Conservation (phyloP, 2,113 vertebrate genomes). For the Gymnarchus niloticus region DNA sequence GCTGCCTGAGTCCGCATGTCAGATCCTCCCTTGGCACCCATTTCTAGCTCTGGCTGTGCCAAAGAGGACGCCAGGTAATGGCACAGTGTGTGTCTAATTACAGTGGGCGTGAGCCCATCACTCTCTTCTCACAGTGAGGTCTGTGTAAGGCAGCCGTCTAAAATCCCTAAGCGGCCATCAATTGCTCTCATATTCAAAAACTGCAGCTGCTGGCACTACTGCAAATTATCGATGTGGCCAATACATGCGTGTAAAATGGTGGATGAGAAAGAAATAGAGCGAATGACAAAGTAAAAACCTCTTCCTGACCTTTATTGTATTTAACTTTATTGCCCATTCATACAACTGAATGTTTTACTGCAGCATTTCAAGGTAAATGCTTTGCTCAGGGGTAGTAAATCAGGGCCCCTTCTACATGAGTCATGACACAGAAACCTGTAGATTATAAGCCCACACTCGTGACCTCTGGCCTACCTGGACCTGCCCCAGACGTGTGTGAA, state of each 20-base stretch:
- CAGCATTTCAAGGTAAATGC: neutral
- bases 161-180: conserved; percentile 56
- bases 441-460: no score
- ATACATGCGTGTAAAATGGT: neutral
- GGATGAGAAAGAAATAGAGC: neutral
- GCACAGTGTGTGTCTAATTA: conserved; percentile 82
- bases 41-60: conserved; percentile 59
- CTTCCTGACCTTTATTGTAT: neutral
- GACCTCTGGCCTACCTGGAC: no score
- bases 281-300: neutral
- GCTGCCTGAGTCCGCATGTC: conserved; percentile 26
- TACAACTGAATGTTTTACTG: neutral
- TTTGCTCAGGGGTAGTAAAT: no score
- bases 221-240: neutral
- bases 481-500: neutral
- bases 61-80: conserved; percentile 63
- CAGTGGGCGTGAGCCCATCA: conserved; percentile 74
- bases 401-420: no score
- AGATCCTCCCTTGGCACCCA: conserved; percentile 25
- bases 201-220: conserved; percentile 40
- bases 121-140: conserved; percentile 72
- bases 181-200: conserved; percentile 65
- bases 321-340: neutral
- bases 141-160: conserved; percentile 73
- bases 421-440: no score